Base-by-base conservation (phyloP, 2,888 invertebrate genomes). In the Spicauda simplicius region DNA sequence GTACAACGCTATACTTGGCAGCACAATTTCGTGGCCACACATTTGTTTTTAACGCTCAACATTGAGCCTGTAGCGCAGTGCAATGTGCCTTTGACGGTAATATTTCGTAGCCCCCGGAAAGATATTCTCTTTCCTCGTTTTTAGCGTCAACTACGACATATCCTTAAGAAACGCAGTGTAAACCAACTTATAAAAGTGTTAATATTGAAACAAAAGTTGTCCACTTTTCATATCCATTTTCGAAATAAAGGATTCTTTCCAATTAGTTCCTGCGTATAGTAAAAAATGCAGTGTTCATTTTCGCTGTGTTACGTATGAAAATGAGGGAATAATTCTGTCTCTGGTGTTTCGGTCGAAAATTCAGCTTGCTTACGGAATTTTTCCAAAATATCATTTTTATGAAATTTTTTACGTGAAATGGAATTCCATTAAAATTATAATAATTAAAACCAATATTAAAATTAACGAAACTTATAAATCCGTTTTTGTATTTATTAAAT, bases 211-310 rank as follows among this genome's bases (percentile, higher is more conserved):
- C 10, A 50, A 50, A 50, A 50, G 50, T 18, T 50, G 50, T 50
- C 50, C 20, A 12, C 10, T 55, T 55, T 55, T 55, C 10, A 30
- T 30, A 55, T 33, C 25, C 55, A 55, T 30, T 37, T 25, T 56
- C 37, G 19, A 37, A 56, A 56, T 56, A 56, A 37, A 18, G 37
- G 18, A 56, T 18, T 56, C 12, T 56, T 56, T 56, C 25, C 56
- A 56, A 56, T 56, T 56, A 56, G 56, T 4, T n/a, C 14, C 20
- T 18, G 18, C 37, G 37, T 37, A 18, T 10, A 19, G 20, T 16
- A 14, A 58, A 20, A 45, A 58, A 58, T n/a, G 41, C 58, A 58
- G 41, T 58, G 41, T 58, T 45, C 41, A 19, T 58, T 58, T 45
- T 8, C 18, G 20, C 45, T 20, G 45, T 2, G 60, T 50, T 37